Conservation (phyloP, 2,797 vertebrate species). For the Thripadectes ignobilis region DNA sequence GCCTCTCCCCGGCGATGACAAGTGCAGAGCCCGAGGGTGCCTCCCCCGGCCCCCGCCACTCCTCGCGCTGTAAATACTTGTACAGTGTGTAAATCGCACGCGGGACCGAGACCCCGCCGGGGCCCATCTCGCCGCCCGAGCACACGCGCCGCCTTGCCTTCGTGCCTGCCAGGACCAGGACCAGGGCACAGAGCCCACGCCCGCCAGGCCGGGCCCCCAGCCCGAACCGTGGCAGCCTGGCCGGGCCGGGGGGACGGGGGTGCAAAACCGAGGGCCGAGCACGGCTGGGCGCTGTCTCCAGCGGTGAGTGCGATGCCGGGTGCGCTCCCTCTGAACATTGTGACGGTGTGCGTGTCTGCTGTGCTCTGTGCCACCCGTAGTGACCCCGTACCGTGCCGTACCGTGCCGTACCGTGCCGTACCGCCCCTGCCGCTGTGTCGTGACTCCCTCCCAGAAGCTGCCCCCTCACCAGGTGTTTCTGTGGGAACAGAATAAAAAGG, state of each 20-base stretch:
- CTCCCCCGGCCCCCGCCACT: slow-evolving; percentile 41
- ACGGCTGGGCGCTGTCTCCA: slow-evolving; percentile 77
- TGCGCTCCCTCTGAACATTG: slow-evolving; percentile 90
- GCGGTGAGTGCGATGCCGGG: slow-evolving; percentile 89
- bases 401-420: slow-evolving; percentile 52
- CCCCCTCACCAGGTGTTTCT: slow-evolving; percentile 94
- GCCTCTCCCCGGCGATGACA: background rate
- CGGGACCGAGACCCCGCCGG: slow-evolving; percentile 54
- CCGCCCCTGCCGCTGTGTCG: slow-evolving; percentile 90
- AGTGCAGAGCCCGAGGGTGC: slow-evolving; percentile 29
- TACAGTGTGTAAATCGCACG: slow-evolving; percentile 87
- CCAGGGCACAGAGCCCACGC: background rate
- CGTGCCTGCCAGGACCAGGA: background rate
- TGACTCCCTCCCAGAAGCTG: slow-evolving; percentile 89
- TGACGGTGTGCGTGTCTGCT: slow-evolving; percentile 95
- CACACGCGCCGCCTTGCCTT: slow-evolving; percentile 41
- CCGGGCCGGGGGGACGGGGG: background rate
- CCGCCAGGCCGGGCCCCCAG: background rate
- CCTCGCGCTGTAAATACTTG: slow-evolving; percentile 92
- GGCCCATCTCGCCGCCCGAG: slow-evolving; percentile 35
- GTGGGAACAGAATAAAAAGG: slow-evolving; percentile 91
- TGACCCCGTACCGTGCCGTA: slow-evolving; percentile 80
- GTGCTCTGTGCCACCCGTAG: slow-evolving; percentile 96
- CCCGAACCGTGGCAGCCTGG: slow-evolving; percentile 70
- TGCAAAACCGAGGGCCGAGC: background rate